Conservation (phyloP, 2,797 vertebrate species). For the Muscicapa striata region DNA sequence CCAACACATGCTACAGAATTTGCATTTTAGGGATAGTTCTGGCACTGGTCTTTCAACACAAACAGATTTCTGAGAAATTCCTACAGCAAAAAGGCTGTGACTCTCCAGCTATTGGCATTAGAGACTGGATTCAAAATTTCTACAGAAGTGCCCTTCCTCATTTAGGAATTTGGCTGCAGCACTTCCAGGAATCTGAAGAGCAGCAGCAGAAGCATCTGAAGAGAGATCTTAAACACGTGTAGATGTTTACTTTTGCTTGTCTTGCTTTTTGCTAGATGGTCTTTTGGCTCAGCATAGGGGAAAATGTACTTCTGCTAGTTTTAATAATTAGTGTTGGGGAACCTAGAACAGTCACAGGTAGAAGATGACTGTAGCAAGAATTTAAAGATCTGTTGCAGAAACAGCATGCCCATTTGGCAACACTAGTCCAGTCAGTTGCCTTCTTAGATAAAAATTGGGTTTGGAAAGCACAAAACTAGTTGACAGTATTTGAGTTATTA, state of each 20-base stretch:
- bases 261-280: background rate
- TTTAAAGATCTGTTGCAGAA: background rate
- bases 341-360: background rate
- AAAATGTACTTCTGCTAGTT: background rate
- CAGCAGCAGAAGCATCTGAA: background rate
- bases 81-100: background rate
- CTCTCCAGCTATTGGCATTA: constrained; percentile 18
- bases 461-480: background rate
- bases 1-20: background rate
- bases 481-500: background rate
- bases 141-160: background rate
- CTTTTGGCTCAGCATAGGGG: background rate
- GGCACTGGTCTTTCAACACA: background rate
- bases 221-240: background rate
- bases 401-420: background rate
- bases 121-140: constrained; percentile 7
- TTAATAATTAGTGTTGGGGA: background rate
- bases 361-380: background rate
- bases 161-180: constrained; percentile 13
- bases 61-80: background rate
- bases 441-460: background rate
- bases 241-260: background rate
- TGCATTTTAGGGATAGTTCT: background rate
- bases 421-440: background rate
- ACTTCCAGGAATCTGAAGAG: background rate